Evolutionary conservation across 2,888 invertebrate species (phyloP).

Genomic region (Dichetophora obliterata): DNA sequence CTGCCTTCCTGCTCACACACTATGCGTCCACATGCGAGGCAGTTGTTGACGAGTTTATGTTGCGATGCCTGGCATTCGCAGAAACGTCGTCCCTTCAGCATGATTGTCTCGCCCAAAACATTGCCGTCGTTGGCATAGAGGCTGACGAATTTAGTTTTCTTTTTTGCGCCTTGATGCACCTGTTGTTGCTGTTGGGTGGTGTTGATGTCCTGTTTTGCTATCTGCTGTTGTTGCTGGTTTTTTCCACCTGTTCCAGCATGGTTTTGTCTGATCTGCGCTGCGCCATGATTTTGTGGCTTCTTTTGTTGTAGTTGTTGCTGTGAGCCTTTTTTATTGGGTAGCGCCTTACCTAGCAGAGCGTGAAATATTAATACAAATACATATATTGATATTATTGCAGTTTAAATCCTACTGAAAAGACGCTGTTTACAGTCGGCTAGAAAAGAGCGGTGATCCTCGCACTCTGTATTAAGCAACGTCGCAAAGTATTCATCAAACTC

Average conservation of each 20-base stretch:
- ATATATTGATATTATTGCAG: background rate
- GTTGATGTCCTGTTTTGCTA: conserved; percentile 39
- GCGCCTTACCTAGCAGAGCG: conserved; percentile 46
- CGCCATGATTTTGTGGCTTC: conserved; percentile 43
- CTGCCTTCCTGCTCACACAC: conserved; percentile 97
- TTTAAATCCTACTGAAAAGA: conserved; percentile 69
- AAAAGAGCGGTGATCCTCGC: conserved; percentile 78
- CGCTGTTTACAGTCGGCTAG: conserved; percentile 74
- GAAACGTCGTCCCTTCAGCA: conserved; percentile 81
- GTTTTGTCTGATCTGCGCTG: conserved; percentile 46
- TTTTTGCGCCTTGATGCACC: conserved; percentile 68
- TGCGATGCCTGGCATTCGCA: conserved; percentile 95
- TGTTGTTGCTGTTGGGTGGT: conserved; percentile 30
- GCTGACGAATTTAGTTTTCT: conserved; percentile 81
- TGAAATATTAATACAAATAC: background rate
- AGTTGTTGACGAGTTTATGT: conserved; percentile 93
- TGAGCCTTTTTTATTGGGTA: conserved; percentile 52
- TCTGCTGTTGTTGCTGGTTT: background rate
- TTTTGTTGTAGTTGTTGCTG: conserved; percentile 46
- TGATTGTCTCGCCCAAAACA: conserved; percentile 72
- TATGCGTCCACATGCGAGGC: conserved; percentile 92
- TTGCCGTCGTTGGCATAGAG: conserved; percentile 81
- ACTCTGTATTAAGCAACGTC: conserved; percentile 78
- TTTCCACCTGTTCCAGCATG: background rate
- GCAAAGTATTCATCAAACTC: conserved; percentile 85